These are phyloP conservation scores for Colinus virginianus DNA, from an alignment of 2,113 vertebrate species.

Conservation along the genomic window DNA sequence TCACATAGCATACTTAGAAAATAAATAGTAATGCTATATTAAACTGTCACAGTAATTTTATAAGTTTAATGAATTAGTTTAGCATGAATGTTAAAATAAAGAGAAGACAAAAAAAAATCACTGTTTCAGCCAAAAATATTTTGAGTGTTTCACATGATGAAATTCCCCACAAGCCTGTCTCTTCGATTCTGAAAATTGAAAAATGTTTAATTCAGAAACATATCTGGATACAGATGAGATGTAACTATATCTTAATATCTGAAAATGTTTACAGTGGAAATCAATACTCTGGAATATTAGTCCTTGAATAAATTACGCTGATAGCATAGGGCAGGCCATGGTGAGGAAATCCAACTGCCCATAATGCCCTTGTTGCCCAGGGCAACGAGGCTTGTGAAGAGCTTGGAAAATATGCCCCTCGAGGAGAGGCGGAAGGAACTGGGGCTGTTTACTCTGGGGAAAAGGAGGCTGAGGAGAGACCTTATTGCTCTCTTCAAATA, in stretches of 20 bases:
- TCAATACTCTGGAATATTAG: neutral
- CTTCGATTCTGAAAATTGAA: neutral
- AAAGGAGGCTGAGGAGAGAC: no score
- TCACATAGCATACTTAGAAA: neutral
- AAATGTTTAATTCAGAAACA: neutral
- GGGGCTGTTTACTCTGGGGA: no score
- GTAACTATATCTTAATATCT: neutral
- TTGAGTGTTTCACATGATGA: neutral
- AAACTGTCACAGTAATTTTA: neutral
- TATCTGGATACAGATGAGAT: neutral
- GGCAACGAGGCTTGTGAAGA: no score
- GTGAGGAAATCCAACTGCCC: neutral
- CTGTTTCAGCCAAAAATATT: neutral
- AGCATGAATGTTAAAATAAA: neutral
- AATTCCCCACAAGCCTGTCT: neutral
- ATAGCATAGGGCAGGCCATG: neutral
- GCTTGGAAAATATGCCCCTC: no score
- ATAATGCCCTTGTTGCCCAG: neutral
- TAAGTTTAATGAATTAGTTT: neutral
- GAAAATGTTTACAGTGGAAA: neutral
- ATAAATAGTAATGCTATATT: neutral
- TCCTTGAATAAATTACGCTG: neutral
- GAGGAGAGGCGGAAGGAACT: no score
- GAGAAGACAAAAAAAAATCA: neutral
- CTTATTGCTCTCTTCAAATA: no score